Percentiles rank a stretch among this genome's conserved stretches.
Evolutionary conservation across 2,113 vertebrate species (phyloP).

Genomic region (Aviceda subcristata): DNA sequence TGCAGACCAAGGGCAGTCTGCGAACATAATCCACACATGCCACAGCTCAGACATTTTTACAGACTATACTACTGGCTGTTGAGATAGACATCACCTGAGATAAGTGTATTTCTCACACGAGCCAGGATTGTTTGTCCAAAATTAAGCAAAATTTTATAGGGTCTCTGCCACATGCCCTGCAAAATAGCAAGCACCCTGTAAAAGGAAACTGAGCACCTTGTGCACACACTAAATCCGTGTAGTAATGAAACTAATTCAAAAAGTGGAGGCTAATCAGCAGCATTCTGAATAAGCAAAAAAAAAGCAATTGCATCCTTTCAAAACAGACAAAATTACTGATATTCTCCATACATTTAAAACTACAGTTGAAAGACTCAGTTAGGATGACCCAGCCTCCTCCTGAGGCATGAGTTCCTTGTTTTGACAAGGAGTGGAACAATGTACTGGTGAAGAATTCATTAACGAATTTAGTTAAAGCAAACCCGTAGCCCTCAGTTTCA

Average conservation of each 20-base stretch:
- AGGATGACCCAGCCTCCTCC: constrained; percentile 3
- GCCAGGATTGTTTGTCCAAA: background rate
- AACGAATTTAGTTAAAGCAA: background rate
- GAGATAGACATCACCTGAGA: background rate
- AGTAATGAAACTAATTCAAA: background rate
- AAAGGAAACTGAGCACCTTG: background rate
- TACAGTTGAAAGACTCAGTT: constrained; percentile 6
- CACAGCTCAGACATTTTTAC: background rate
- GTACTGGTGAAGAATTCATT: background rate
- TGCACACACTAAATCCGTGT: background rate
- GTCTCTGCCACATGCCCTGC: background rate
- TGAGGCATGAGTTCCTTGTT: constrained; percentile 54
- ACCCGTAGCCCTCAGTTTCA: background rate
- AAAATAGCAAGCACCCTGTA: background rate
- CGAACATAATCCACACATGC: background rate
- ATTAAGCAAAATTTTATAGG: background rate
- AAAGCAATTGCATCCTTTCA: background rate
- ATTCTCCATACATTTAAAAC: background rate
- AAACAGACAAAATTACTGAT: constrained; percentile 20
- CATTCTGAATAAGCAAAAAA: background rate
- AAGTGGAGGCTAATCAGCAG: background rate
- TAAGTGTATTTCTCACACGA: background rate
- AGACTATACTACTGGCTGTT: background rate
- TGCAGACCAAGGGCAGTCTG: background rate
- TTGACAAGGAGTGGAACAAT: constrained; percentile 50